A percentile compares a stretch with the other conserved stretches of the same genome.
phyloP scores from a whole-genome alignment of 2,797 vertebrate species.

The Sebastiscus albofasciatus region DNA sequence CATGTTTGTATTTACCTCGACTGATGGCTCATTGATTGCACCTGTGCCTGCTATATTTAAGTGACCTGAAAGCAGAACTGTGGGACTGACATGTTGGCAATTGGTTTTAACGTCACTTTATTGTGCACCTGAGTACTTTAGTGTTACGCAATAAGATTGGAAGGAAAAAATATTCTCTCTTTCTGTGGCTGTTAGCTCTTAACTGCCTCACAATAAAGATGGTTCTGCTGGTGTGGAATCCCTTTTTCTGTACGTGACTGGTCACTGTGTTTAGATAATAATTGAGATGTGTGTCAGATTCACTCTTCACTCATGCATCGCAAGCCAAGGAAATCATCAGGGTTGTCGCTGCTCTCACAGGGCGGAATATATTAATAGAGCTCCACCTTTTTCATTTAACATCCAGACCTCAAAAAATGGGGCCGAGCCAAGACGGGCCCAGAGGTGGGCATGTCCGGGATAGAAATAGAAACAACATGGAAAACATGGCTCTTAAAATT shows the following conservation, averaged over 20 bases:
- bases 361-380: not conserved
- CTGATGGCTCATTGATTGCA: not conserved
- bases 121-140: not conserved
- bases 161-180: not conserved
- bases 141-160: not conserved
- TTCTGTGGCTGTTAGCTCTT: not conserved
- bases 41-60: not conserved
- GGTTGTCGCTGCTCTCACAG: not conserved
- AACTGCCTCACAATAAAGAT: not conserved
- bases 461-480: not conserved
- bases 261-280: not conserved
- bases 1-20: not conserved
- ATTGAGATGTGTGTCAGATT: constrained; percentile 2
- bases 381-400: not conserved
- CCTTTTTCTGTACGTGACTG: not conserved
- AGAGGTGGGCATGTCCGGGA: not conserved
- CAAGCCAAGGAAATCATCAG: not conserved
- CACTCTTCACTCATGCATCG: not conserved
- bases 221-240: not conserved
- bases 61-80: not conserved
- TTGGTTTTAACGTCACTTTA: not conserved
- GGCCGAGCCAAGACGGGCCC: not conserved
- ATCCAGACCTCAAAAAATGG: not conserved
- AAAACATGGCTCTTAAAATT: not conserved
- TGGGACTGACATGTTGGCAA: not conserved